Conservation (phyloP, 2,113 vertebrate genomes). For the Coptodon rendalli region DNA sequence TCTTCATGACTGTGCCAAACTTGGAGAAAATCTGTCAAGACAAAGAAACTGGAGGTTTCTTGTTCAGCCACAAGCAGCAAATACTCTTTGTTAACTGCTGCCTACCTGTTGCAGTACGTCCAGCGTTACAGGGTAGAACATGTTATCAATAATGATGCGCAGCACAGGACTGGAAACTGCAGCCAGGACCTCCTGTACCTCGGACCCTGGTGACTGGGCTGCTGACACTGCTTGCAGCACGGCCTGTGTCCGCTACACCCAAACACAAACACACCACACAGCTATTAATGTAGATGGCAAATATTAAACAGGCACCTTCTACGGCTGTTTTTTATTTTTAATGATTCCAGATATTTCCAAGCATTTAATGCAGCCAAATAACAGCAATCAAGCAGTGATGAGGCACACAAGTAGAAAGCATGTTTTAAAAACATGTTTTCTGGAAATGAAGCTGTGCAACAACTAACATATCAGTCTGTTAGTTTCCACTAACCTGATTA, state of each 20-base stretch:
- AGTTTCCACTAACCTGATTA: conserved; percentile 71
- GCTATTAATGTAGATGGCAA: background rate
- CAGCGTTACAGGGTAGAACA: conserved; percentile 98
- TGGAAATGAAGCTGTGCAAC: background rate
- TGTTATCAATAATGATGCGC: conserved; percentile 98
- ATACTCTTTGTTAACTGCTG: background rate
- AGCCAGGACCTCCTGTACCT: conserved; percentile 84
- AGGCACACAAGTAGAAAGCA: rapidly evolving
- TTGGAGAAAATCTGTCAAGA: conserved; percentile 91
- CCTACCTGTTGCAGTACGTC: conserved; percentile 95
- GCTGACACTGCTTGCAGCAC: conserved; percentile 87
- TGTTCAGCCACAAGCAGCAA: background rate
- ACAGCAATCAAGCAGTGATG: background rate
- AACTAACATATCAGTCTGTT: background rate
- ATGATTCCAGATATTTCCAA: background rate
- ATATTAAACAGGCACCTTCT: background rate
- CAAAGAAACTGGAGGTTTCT: background rate
- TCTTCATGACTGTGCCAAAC: conserved; percentile 98
- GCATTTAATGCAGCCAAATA: background rate
- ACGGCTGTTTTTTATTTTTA: background rate
- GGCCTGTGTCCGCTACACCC: conserved; percentile 81
- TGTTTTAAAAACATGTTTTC: background rate
- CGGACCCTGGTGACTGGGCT: conserved; percentile 84
- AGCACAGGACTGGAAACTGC: conserved; percentile 91
- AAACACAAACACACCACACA: background rate